Conservation (phyloP, 1,140 invertebrate genomes). For the Colletes latitarsis region DNA sequence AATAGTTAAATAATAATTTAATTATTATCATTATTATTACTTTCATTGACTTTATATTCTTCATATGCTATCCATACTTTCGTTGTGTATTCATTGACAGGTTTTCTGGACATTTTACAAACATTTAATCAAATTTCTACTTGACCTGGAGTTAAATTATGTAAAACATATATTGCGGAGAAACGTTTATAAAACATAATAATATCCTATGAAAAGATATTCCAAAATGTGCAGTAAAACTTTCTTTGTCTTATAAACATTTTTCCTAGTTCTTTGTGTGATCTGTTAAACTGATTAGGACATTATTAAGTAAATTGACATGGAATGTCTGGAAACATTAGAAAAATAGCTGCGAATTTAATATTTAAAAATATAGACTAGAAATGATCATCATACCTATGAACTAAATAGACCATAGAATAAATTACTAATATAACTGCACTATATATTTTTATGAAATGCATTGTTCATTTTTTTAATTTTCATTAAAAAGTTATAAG, state of each 20-base stretch:
- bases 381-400: constrained; percentile 46
- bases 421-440: constrained; percentile 36
- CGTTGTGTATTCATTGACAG: constrained; percentile 17
- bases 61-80: constrained; percentile 13
- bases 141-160: constrained; percentile 8
- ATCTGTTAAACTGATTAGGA: constrained; percentile 1
- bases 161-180: background rate
- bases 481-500: constrained; percentile 5
- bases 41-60: constrained; percentile 32
- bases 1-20: constrained; percentile 10
- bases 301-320: constrained; percentile 33
- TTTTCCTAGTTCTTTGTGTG: background rate
- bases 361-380: constrained; percentile 44
- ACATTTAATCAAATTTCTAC: constrained; percentile 6
- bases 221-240: constrained; percentile 11
- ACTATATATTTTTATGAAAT: constrained; percentile 17
- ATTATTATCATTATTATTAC: constrained; percentile 31
- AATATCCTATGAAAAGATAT: background rate
- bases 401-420: constrained; percentile 34
- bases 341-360: constrained; percentile 36
- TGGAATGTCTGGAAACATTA: constrained; percentile 46
- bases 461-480: background rate
- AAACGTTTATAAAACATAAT: constrained; percentile 8
- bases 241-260: constrained; percentile 15
- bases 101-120: constrained; percentile 14